Percentiles rank a stretch among this genome's conserved stretches.
These are phyloP conservation scores for Rhizomys pruinosus DNA, from an alignment of 2,113 vertebrate genomes.

Conservation along the genomic window DNA sequence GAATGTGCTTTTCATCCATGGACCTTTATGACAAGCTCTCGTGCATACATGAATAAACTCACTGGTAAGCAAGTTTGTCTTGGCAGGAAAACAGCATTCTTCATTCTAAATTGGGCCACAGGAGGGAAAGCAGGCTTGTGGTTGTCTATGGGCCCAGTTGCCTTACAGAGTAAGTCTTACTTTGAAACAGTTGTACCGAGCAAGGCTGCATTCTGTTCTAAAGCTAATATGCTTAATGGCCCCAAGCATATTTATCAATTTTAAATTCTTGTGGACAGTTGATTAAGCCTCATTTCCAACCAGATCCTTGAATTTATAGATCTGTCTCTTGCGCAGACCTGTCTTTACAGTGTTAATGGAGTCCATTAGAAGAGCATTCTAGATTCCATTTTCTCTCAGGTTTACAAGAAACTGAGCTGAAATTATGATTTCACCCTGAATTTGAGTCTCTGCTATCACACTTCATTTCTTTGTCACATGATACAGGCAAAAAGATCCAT, in stretches of 20 bases:
- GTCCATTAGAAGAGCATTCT: neutral
- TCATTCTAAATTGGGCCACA: too few relatives aligned
- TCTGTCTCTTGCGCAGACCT: neutral
- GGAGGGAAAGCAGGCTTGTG: neutral
- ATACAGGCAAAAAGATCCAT: neutral
- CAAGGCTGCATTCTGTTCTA: too few relatives aligned
- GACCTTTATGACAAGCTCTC: neutral
- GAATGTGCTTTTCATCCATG: neutral
- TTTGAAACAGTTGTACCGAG: neutral
- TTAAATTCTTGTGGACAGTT: too few relatives aligned
- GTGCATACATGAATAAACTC: neutral
- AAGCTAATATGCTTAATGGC: too few relatives aligned
- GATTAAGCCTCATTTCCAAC: neutral
- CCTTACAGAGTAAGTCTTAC: neutral
- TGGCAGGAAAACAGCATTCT: neutral
- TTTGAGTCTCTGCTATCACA: neutral
- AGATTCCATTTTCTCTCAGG: neutral
- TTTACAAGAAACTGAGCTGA: neutral
- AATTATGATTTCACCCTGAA: neutral
- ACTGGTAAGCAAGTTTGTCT: neutral
- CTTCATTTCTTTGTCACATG: neutral
- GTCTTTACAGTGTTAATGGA: neutral
- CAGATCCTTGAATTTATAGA: neutral
- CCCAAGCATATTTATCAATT: neutral
- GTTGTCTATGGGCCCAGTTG: accelerated